phyloP scores from a whole-genome alignment of 2,113 vertebrate species.

The Saguinus midas region DNA sequence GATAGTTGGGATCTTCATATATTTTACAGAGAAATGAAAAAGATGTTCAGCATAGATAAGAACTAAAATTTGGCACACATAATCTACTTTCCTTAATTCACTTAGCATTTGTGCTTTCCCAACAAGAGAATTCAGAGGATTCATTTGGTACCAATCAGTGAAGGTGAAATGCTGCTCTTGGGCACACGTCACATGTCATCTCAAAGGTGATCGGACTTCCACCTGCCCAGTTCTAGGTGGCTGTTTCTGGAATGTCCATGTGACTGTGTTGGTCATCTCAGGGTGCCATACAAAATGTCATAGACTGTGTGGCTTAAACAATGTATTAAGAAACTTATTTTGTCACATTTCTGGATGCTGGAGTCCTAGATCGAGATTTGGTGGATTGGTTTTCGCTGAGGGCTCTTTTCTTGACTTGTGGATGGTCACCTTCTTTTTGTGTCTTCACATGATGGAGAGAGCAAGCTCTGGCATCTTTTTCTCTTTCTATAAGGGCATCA shows the following conservation, averaged over 20 bases:
- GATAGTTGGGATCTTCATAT: background rate
- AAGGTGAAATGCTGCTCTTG: background rate
- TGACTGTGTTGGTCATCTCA: background rate
- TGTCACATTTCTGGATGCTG: background rate
- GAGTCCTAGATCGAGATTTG: background rate
- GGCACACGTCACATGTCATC: background rate
- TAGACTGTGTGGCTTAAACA: background rate
- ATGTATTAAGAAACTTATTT: background rate
- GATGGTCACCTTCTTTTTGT: background rate
- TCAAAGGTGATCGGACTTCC: background rate
- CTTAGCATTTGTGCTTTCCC: background rate
- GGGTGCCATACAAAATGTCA: background rate
- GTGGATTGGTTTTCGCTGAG: background rate
- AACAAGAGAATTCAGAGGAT: background rate
- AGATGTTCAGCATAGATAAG: background rate
- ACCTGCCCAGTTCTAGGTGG: background rate
- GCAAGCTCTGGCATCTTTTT: background rate
- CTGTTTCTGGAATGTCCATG: background rate
- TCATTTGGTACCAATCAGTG: background rate
- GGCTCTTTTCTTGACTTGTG: background rate
- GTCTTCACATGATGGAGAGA: background rate
- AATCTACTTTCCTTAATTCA: background rate
- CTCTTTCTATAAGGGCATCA: background rate
- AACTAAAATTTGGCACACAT: background rate
- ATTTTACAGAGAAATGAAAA: background rate